Percentiles rank a stretch among this genome's conserved stretches.
Conservation (phyloP, 2,888 invertebrate species). For the Apodemia zela region DNA sequence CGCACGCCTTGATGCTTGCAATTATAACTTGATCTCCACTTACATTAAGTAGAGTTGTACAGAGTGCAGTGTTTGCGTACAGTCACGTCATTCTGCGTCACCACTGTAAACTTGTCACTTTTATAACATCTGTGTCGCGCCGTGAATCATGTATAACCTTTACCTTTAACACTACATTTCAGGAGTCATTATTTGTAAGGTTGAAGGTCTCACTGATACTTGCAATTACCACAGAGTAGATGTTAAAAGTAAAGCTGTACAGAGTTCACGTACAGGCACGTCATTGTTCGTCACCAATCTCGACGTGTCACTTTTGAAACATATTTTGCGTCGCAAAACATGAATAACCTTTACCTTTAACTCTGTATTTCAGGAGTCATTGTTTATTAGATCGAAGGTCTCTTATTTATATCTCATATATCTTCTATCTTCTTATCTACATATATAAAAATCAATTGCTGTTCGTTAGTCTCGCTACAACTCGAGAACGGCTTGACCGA, state of each 20-base stretch:
- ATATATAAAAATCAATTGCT: no score
- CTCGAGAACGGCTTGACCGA: no score
- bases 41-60: conserved; percentile 39
- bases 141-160: conserved; percentile 37
- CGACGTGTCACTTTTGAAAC: conserved; percentile 35
- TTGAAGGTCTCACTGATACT: conserved; percentile 31
- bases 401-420: neutral
- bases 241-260: neutral
- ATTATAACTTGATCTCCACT: conserved; percentile 58
- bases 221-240: neutral
- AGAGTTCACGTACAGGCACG: conserved; percentile 7
- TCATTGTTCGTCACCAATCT: conserved; percentile 29
- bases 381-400: conserved; percentile 34
- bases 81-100: conserved; percentile 10
- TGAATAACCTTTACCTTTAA: conserved; percentile 41
- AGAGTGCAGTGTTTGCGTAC: conserved; percentile 26
- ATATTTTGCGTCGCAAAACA: no score
- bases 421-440: no score
- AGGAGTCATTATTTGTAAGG: conserved; percentile 25
- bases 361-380: conserved; percentile 21
- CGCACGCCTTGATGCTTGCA: conserved; percentile 41
- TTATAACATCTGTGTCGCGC: conserved; percentile 23
- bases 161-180: conserved; percentile 31
- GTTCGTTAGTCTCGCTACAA: no score
- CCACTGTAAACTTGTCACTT: conserved; percentile 6